Evolutionary conservation across 2,888 invertebrate genomes (phyloP).

Genomic region (Leptothorax acervorum): DNA sequence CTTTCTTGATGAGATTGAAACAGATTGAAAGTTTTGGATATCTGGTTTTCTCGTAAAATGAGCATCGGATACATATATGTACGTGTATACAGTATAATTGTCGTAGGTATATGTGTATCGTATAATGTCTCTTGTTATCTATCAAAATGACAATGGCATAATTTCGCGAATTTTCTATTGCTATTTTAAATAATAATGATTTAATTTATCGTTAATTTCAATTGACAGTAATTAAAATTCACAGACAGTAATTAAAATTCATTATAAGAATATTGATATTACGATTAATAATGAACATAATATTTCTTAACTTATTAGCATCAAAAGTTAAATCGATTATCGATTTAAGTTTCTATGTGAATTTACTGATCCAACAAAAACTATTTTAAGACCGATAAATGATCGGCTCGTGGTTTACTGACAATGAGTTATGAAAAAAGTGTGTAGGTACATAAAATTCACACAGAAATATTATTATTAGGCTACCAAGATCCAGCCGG

Average conservation of each 20-base stretch:
- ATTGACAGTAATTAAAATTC: neutral
- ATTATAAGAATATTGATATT: neutral
- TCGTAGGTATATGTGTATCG: neutral
- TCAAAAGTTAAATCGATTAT: no score
- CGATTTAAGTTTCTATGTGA: no score
- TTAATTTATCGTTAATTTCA: neutral
- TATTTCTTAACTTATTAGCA: neutral
- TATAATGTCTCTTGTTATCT: neutral
- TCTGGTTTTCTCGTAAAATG: slow-evolving; percentile 69
- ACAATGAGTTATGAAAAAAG: no score
- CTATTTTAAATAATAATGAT: neutral
- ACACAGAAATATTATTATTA: no score
- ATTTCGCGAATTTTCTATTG: neutral
- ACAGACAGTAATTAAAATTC: neutral
- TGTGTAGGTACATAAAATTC: no score
- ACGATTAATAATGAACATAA: slow-evolving; percentile 5
- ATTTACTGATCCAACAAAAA: no score
- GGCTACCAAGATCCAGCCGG: no score
- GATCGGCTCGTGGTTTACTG: no score
- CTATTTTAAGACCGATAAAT: no score
- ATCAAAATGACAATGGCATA: no score
- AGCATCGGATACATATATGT: neutral
- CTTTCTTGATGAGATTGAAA: slow-evolving; percentile 61
- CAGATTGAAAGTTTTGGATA: slow-evolving; percentile 63
- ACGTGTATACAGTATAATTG: neutral